Percentiles rank a stretch among this genome's conserved stretches.
These are phyloP conservation scores for Micrasema longulum DNA, from an alignment of 1,140 invertebrate species.

Conservation along the genomic window DNA sequence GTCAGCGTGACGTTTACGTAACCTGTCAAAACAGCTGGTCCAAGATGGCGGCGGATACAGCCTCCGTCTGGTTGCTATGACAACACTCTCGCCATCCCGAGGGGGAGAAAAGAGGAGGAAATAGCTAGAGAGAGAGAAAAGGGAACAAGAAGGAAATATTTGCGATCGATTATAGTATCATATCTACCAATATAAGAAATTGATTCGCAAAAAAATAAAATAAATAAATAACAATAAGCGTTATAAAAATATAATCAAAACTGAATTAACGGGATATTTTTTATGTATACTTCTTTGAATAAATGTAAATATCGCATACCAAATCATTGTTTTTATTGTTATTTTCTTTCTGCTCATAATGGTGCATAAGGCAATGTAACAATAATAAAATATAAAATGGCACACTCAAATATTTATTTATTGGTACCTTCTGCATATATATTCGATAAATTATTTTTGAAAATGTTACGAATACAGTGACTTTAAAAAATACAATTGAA, in stretches of 20 bases:
- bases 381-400: too few relatives aligned
- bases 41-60: conserved; percentile 12
- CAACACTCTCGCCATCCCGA: neutral
- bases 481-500: too few relatives aligned
- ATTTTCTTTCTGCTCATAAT: too few relatives aligned
- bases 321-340: too few relatives aligned
- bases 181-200: neutral
- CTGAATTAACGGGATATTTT: neutral
- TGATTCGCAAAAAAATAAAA: neutral
- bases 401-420: too few relatives aligned
- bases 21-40: neutral
- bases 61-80: conserved; percentile 6
- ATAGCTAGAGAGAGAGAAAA: neutral
- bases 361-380: too few relatives aligned
- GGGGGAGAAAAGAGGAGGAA: neutral
- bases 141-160: neutral
- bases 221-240: neutral
- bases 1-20: conserved; percentile 2
- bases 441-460: too few relatives aligned
- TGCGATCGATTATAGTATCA: neutral
- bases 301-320: too few relatives aligned
- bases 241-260: neutral
- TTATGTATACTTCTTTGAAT: neutral
- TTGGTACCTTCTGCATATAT: too few relatives aligned
- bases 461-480: too few relatives aligned